Conservation (phyloP, 64 coral and sea anemone genomes). For the Pocillopora verrucosa region DNA sequence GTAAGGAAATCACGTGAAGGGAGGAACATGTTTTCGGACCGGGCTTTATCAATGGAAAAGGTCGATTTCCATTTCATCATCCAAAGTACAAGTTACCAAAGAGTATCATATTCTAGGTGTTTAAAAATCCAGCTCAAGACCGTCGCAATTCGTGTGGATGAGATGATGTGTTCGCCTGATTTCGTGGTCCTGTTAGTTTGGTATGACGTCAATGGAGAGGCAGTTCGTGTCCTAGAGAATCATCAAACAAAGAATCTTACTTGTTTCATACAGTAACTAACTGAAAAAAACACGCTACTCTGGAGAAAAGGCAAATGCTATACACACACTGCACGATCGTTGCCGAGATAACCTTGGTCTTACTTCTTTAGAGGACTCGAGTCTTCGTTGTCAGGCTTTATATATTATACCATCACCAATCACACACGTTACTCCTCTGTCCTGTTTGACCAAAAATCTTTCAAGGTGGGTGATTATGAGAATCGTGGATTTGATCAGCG, state of each 20-base stretch:
- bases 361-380: not conserved
- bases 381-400: too few species aligned
- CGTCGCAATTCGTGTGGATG: conserved; percentile 2
- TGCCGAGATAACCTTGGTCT: not conserved
- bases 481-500: too few species aligned
- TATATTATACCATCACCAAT: too few species aligned
- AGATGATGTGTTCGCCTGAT: not conserved
- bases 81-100: too few species aligned
- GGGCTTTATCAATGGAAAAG: not conserved
- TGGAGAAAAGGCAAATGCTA: not conserved
- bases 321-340: not conserved
- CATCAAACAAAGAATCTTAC: not conserved
- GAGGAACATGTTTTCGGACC: too few species aligned
- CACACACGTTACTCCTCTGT: too few species aligned
- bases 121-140: too few species aligned
- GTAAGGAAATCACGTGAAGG: not conserved
- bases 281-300: not conserved
- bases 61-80: not conserved
- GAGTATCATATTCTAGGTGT: too few species aligned
- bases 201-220: conserved; percentile 23
- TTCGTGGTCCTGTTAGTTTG: not conserved
- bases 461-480: too few species aligned
- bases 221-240: not conserved
- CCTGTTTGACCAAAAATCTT: too few species aligned
- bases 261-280: not conserved